These are phyloP conservation scores for Lepidonotus clava DNA, from an alignment of 2,888 invertebrate genomes.

Conservation along the genomic window DNA sequence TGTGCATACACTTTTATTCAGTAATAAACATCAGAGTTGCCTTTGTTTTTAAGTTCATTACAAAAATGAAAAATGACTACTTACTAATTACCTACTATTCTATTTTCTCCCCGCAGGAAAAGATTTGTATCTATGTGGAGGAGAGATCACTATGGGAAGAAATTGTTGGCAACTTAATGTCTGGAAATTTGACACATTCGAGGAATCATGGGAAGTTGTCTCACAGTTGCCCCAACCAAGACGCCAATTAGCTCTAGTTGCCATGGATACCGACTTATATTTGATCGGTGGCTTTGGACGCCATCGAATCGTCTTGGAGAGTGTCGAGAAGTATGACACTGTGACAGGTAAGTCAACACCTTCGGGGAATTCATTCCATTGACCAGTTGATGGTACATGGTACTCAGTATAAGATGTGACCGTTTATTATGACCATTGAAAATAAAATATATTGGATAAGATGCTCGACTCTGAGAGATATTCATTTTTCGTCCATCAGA, in stretches of 20 bases:
- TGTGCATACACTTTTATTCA: too few relatives aligned
- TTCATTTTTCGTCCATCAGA: background rate
- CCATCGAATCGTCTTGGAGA: constrained; percentile 52
- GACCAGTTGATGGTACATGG: background rate
- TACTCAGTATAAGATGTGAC: background rate
- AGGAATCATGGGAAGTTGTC: constrained; percentile 36
- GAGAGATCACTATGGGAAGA: constrained; percentile 49
- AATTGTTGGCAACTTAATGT: constrained; percentile 49
- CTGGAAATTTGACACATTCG: constrained; percentile 44
- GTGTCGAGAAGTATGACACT: constrained; percentile 41
- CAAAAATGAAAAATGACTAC: too few relatives aligned
- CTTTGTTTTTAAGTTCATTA: too few relatives aligned
- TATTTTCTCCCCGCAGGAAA: constrained; percentile 3
- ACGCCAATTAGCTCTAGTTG: constrained; percentile 41
- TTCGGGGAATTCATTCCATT: too few relatives aligned
- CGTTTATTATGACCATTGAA: too few relatives aligned
- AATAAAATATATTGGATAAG: too few relatives aligned
- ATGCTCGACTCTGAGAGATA: too few relatives aligned
- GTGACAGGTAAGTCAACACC: constrained; percentile 34
- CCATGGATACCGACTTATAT: constrained; percentile 45
- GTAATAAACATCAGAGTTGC: too few relatives aligned
- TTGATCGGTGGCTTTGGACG: constrained; percentile 50
- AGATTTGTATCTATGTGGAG: constrained; percentile 51
- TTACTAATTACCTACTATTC: too few relatives aligned
- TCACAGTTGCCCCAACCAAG: constrained; percentile 47